phyloP scores from a whole-genome alignment of 2,888 invertebrate species.

The Oscheius sp. region DNA sequence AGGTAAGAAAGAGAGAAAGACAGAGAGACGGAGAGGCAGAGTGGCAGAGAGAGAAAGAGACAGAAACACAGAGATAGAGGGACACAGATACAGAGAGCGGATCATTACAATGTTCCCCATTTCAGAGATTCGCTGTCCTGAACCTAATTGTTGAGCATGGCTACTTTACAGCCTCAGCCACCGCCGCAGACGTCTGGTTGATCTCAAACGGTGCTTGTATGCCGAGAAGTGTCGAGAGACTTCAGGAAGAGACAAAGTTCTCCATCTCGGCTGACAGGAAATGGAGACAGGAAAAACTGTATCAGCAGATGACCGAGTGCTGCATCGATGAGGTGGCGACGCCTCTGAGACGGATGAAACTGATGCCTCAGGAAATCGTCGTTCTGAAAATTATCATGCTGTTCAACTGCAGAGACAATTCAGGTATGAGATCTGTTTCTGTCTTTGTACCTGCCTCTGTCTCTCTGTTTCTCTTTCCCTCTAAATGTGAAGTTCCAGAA shows the following conservation, averaged over 20 bases:
- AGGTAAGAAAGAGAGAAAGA: constrained; percentile 40
- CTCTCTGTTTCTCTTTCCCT: too few relatives aligned
- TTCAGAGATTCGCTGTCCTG: constrained; percentile 65
- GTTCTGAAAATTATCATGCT: constrained; percentile 69
- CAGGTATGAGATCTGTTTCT: constrained; percentile 1
- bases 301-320: constrained; percentile 68
- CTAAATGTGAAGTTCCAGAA: constrained; percentile 42
- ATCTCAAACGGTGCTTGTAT: constrained; percentile 70
- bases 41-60: too few relatives aligned
- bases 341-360: constrained; percentile 61
- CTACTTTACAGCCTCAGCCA: constrained; percentile 65
- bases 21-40: too few relatives aligned
- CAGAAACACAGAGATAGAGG: too few relatives aligned
- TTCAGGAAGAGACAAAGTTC: constrained; percentile 55
- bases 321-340: constrained; percentile 71
- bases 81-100: neutral
- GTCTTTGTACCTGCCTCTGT: neutral
- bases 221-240: constrained; percentile 66
- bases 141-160: constrained; percentile 70
- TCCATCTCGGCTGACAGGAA: constrained; percentile 66
- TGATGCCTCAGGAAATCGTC: constrained; percentile 67
- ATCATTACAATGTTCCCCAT: constrained; percentile 1
- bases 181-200: constrained; percentile 69
- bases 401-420: constrained; percentile 62
- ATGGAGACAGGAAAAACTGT: constrained; percentile 72